phyloP scores from a whole-genome alignment of 2,113 vertebrate species.

The Elephas maximus region DNA sequence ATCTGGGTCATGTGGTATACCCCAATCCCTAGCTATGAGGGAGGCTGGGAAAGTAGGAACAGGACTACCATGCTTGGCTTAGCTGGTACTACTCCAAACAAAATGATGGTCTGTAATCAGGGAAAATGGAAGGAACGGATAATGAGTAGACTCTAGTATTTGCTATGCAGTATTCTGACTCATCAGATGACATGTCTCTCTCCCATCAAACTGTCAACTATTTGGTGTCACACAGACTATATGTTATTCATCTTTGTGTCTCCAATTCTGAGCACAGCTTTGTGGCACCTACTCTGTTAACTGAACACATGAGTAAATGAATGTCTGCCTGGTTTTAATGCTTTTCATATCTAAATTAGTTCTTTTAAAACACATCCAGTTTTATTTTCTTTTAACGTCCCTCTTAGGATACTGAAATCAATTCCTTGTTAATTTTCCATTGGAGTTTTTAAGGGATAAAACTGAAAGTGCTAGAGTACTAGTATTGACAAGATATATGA shows the following conservation, averaged over 20 bases:
- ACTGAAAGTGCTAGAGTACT: constrained; percentile 3
- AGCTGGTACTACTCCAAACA: neutral
- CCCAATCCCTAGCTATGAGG: neutral
- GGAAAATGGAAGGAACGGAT: neutral
- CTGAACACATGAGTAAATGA: neutral
- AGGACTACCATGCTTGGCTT: neutral
- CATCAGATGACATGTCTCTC: neutral
- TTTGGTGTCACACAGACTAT: neutral
- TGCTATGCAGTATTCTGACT: neutral
- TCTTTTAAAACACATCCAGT: constrained; percentile 56
- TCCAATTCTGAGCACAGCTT: neutral
- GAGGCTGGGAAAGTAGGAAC: neutral
- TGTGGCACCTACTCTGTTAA: neutral
- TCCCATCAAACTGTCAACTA: neutral
- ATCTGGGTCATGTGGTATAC: neutral
- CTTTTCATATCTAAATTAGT: constrained; percentile 45
- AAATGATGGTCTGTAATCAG: neutral
- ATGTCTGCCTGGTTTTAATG: constrained; percentile 39
- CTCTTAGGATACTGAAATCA: constrained; percentile 42
- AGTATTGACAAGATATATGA: neutral
- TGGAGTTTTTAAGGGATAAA: neutral
- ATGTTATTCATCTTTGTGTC: neutral
- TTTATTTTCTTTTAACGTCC: constrained; percentile 55
- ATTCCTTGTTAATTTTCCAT: constrained; percentile 64
- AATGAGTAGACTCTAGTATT: neutral